Percentiles rank a stretch among this genome's conserved stretches.
phyloP scores from a whole-genome alignment of 2,797 vertebrate genomes.

The Ceryle rudis region DNA sequence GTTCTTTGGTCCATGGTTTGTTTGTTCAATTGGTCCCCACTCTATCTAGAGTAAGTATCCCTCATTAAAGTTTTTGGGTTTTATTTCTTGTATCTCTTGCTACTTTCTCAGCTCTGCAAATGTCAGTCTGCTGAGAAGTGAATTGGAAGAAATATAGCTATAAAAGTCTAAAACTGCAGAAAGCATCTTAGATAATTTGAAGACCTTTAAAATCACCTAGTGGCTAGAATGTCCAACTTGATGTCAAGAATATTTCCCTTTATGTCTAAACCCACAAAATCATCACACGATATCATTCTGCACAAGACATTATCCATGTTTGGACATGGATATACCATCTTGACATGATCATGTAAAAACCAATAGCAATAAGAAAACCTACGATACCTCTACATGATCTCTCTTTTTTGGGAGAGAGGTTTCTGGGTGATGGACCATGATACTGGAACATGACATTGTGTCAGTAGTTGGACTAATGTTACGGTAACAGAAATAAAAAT shows the following conservation, averaged over 20 bases:
- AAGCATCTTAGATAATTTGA: background rate
- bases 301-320: background rate
- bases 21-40: fast-evolving
- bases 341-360: background rate
- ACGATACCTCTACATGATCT: fast-evolving
- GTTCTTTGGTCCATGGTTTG: background rate
- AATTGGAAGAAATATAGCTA: background rate
- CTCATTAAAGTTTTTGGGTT: background rate
- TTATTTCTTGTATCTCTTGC: background rate
- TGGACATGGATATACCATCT: background rate
- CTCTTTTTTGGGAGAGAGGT: background rate
- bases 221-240: background rate
- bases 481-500: background rate
- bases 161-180: background rate
- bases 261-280: background rate
- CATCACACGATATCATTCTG: fast-evolving
- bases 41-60: background rate
- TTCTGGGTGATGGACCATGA: background rate
- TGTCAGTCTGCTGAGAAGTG: background rate
- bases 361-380: background rate
- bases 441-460: background rate
- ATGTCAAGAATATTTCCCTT: background rate
- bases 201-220: background rate
- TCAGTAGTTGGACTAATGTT: background rate
- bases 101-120: background rate